Evolutionary conservation across 2,888 invertebrate genomes (phyloP).

Genomic region (Acleris laterana): DNA sequence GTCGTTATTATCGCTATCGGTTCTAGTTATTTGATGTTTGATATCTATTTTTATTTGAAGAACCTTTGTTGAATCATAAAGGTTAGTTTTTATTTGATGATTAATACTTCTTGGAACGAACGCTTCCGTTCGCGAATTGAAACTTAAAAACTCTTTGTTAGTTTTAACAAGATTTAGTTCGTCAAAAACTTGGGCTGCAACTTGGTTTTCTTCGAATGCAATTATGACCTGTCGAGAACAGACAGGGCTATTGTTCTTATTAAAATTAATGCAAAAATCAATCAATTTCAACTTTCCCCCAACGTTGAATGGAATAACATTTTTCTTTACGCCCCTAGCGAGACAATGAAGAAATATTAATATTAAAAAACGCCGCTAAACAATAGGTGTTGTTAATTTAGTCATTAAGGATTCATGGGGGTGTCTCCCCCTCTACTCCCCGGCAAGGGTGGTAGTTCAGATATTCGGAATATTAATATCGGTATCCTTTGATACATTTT

Average conservation of each 20-base stretch:
- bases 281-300: constrained; percentile 69
- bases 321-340: constrained; percentile 57
- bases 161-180: constrained; percentile 37
- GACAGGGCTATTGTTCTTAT: constrained; percentile 75
- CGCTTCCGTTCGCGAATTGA: constrained; percentile 10
- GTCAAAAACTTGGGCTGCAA: constrained; percentile 40
- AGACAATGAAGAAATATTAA: constrained; percentile 80
- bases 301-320: constrained; percentile 52
- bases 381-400: constrained; percentile 84
- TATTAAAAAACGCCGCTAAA: constrained; percentile 76
- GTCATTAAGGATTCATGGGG: constrained; percentile 82
- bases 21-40: constrained; percentile 27
- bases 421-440: constrained; percentile 42
- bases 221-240: constrained; percentile 73
- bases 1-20: constrained; percentile 22
- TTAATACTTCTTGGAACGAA: constrained; percentile 23
- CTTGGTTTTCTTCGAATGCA: constrained; percentile 54
- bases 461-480: constrained; percentile 52
- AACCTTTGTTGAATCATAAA: constrained; percentile 21
- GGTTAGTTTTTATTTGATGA: constrained; percentile 16
- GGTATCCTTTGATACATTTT: constrained; percentile 53
- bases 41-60: constrained; percentile 28
- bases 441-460: constrained; percentile 48
- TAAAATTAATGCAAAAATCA: constrained; percentile 83
- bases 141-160: constrained; percentile 31